These are phyloP conservation scores for Galerucella pusilla DNA, from an alignment of 2,888 invertebrate species.

Conservation along the genomic window DNA sequence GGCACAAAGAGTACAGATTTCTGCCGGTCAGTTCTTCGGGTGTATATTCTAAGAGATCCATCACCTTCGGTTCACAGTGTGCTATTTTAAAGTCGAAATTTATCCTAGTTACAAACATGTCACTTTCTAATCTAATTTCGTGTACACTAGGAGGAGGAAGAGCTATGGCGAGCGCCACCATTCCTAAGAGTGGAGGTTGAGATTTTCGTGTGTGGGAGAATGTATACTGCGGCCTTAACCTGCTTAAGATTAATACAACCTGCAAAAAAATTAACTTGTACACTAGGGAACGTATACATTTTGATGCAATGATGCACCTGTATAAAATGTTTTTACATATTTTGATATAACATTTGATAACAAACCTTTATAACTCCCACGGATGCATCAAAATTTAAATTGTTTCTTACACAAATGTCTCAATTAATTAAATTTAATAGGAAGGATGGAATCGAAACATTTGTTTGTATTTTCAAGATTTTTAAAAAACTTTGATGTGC, in stretches of 20 bases:
- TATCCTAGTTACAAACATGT: conserved; percentile 96
- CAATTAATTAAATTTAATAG: too few relatives aligned
- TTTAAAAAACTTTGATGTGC: neutral
- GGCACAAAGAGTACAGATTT: conserved; percentile 93
- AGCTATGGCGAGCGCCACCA: conserved; percentile 96
- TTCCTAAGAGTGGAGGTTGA: conserved; percentile 87
- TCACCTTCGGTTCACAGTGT: conserved; percentile 96
- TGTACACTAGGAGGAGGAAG: conserved; percentile 97
- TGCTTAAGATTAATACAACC: conserved; percentile 94
- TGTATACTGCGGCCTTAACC: conserved; percentile 91
- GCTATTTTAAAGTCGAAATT: conserved; percentile 96
- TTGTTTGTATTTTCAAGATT: neutral
- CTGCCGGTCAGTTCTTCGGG: conserved; percentile 94
- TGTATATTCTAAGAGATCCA: conserved; percentile 91
- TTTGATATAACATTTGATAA: neutral
- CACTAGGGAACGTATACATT: neutral
- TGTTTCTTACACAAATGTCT: too few relatives aligned
- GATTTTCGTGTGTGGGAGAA: conserved; percentile 91
- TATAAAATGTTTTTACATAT: neutral
- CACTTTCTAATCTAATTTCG: conserved; percentile 93
- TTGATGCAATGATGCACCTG: neutral
- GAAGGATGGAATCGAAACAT: neutral
- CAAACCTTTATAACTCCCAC: neutral
- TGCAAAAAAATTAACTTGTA: conserved; percentile 63
- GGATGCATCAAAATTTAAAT: too few relatives aligned